Evolutionary conservation across 2,113 vertebrate genomes (phyloP).

Genomic region (Dicaeum eximium): DNA sequence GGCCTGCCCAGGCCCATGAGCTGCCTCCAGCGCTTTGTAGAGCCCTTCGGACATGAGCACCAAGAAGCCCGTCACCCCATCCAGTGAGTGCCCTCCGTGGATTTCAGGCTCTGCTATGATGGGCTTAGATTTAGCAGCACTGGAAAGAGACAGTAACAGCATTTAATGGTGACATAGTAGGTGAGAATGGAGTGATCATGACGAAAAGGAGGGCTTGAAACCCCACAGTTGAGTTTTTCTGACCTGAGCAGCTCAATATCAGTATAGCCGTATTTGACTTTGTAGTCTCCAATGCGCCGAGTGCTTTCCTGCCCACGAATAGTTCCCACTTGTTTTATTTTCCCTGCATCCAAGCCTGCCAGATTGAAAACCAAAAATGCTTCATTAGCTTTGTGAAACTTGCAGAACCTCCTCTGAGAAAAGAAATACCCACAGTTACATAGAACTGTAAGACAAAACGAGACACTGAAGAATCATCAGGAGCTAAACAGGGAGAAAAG

Average conservation of each 20-base stretch:
- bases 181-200: background rate
- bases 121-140: conserved; percentile 87
- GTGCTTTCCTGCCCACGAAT: conserved; percentile 93
- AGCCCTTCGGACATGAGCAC: conserved; percentile 96
- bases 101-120: conserved; percentile 93
- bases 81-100: conserved; percentile 85
- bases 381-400: background rate
- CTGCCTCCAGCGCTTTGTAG: conserved; percentile 92
- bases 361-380: background rate
- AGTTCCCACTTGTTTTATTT: conserved; percentile 86
- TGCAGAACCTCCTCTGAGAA: background rate
- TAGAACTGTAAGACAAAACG: background rate
- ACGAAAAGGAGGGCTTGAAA: background rate
- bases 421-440: background rate
- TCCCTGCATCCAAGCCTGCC: conserved; percentile 87
- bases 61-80: conserved; percentile 89
- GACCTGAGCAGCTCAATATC: conserved; percentile 94
- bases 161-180: background rate
- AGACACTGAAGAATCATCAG: background rate
- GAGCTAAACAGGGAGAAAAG: background rate
- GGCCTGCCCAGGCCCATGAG: conserved; percentile 92
- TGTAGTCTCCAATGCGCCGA: conserved; percentile 92
- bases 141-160: conserved; percentile 42
- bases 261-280: conserved; percentile 90
- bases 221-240: background rate